A percentile compares a stretch with the other conserved stretches of the same genome.
Conservation (phyloP, 2,888 invertebrate species). For the Himalopsyche kuldschensis region DNA sequence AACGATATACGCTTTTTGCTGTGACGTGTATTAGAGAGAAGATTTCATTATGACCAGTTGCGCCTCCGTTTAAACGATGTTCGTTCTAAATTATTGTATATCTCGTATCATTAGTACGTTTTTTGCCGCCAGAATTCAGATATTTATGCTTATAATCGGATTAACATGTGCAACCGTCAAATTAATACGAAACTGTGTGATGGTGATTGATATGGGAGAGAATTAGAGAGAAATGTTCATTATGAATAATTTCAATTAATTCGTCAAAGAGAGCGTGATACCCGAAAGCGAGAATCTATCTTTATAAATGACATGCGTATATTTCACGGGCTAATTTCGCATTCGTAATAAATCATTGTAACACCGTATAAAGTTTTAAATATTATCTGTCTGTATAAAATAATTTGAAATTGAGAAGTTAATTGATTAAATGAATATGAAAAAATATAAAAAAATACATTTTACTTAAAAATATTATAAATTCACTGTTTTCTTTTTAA, state of each 20-base stretch:
- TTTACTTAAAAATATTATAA: too few relatives aligned
- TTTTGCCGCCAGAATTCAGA: background rate
- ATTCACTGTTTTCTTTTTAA: too few relatives aligned
- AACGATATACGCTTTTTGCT: background rate
- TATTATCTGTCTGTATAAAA: too few relatives aligned
- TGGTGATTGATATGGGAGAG: background rate
- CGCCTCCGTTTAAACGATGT: conserved; percentile 7
- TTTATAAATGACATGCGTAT: background rate
- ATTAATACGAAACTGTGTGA: background rate
- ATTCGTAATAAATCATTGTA: too few relatives aligned
- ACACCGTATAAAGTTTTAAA: too few relatives aligned
- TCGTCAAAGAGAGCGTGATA: background rate
- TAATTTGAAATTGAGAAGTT: too few relatives aligned
- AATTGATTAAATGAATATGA: too few relatives aligned
- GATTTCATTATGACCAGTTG: background rate
- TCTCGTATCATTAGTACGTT: background rate
- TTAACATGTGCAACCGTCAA: background rate
- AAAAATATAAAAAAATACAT: too few relatives aligned
- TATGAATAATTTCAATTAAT: background rate
- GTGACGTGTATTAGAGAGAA: background rate
- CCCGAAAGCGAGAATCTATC: background rate
- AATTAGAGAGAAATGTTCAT: background rate
- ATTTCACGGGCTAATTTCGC: background rate
- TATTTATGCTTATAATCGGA: background rate
- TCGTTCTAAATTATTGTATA: background rate